phyloP scores from a whole-genome alignment of 2,113 vertebrate genomes.

The Sterna hirundo region DNA sequence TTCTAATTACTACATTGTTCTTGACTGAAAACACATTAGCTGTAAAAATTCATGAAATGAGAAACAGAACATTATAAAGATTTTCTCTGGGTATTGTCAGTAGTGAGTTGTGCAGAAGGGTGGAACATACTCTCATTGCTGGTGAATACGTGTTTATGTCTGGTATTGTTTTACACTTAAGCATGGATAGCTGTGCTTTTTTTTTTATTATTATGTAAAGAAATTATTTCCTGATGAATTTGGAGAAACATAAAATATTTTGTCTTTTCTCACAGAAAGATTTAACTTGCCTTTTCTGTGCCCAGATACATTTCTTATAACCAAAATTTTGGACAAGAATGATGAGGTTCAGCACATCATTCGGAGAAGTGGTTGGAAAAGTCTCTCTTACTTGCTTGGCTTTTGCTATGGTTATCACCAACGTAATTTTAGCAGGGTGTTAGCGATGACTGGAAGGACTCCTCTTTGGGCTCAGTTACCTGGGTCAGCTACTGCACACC shows the following conservation, averaged over 20 bases:
- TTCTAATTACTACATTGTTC: conserved; percentile 75
- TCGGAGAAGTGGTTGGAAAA: neutral
- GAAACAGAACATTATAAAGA: conserved; percentile 72
- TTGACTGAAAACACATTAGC: conserved; percentile 74
- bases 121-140: conserved; percentile 57
- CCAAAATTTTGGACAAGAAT: neutral
- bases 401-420: neutral
- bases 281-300: neutral
- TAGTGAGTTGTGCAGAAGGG: conserved; percentile 74
- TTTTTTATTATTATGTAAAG: conserved; percentile 33
- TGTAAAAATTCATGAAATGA: conserved; percentile 78
- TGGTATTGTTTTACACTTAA: conserved; percentile 63
- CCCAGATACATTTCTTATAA: neutral
- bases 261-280: neutral
- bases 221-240: conserved; percentile 55
- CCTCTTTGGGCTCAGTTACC: neutral
- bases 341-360: neutral
- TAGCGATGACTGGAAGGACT: neutral
- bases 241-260: neutral
- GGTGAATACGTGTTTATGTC: conserved; percentile 58
- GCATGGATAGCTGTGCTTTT: neutral
- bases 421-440: neutral
- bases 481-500: neutral
- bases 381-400: neutral
- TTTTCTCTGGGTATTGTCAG: conserved; percentile 70